Conservation (phyloP, 2,888 invertebrate species). For the Ormyrus nitidulus region DNA sequence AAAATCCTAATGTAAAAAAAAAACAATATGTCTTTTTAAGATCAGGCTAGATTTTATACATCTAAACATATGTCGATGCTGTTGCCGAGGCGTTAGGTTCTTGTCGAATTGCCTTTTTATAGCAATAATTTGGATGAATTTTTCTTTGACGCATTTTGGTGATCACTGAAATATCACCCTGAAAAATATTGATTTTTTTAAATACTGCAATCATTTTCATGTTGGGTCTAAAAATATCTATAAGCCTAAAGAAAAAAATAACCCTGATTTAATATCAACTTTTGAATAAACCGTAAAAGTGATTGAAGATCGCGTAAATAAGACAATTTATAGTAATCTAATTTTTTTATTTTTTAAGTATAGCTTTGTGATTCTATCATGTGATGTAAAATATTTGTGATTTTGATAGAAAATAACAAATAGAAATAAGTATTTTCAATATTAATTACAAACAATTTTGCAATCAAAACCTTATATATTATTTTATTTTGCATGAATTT, state of each 20-base stretch:
- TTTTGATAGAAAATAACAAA: too few relatives aligned
- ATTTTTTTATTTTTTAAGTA: neutral
- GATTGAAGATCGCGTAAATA: neutral
- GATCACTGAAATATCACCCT: constrained; percentile 19
- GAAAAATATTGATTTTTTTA: constrained; percentile 34
- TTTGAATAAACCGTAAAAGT: constrained; percentile 19
- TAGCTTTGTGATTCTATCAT: neutral
- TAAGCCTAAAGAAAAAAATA: constrained; percentile 28
- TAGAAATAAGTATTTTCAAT: too few relatives aligned
- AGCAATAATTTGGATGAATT: constrained; percentile 52
- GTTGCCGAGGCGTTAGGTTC: constrained; percentile 49
- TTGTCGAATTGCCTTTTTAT: constrained; percentile 52
- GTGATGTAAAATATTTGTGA: neutral
- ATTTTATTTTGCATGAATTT: too few relatives aligned
- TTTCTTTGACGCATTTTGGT: constrained; percentile 31
- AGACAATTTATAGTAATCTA: constrained; percentile 11
- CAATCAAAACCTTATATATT: too few relatives aligned
- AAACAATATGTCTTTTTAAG: constrained; percentile 36
- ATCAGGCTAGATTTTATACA: constrained; percentile 50
- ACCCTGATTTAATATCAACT: constrained; percentile 36
- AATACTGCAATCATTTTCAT: constrained; percentile 28
- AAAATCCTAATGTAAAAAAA: constrained; percentile 50
- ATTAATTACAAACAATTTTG: too few relatives aligned
- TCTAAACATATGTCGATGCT: constrained; percentile 47
- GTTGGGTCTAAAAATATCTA: constrained; percentile 39